These are phyloP conservation scores for Lucilia sericata DNA, from an alignment of 1,140 invertebrate species.

Conservation along the genomic window DNA sequence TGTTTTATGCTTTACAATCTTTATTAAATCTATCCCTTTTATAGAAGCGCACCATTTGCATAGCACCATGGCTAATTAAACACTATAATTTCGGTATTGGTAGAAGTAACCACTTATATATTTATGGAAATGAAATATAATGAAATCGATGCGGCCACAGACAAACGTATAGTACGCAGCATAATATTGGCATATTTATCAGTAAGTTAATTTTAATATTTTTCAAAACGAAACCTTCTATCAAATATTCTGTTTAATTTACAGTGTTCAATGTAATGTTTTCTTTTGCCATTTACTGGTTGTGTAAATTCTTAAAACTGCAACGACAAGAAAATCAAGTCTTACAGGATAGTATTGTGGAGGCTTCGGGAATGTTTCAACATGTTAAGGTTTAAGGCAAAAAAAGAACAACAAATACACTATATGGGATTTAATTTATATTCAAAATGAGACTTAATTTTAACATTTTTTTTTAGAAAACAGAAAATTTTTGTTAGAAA, in stretches of 20 bases:
- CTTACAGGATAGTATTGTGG: slow-evolving; percentile 59
- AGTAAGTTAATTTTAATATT: slow-evolving; percentile 47
- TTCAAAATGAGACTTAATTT: neutral
- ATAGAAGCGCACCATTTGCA: slow-evolving; percentile 63
- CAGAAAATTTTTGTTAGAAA: slow-evolving; percentile 15
- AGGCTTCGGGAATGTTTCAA: slow-evolving; percentile 60
- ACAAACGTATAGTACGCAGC: slow-evolving; percentile 61
- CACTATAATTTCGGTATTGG: slow-evolving; percentile 56
- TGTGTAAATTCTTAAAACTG: slow-evolving; percentile 59
- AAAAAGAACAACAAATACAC: neutral
- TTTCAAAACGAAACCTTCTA: too few species aligned
- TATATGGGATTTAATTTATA: neutral
- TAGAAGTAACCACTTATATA: slow-evolving; percentile 61
- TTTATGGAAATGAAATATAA: slow-evolving; percentile 63
- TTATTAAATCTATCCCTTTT: neutral
- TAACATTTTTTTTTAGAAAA: slow-evolving; percentile 10
- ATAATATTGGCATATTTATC: slow-evolving; percentile 61
- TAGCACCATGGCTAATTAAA: slow-evolving; percentile 65
- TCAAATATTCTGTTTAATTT: too few species aligned
- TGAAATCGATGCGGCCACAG: slow-evolving; percentile 61
- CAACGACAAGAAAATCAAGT: slow-evolving; percentile 58
- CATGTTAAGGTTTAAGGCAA: slow-evolving; percentile 57
- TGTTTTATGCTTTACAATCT: too few species aligned
- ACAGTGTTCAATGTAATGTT: slow-evolving; percentile 59
- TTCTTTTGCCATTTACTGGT: slow-evolving; percentile 58